phyloP scores from a whole-genome alignment of 2,113 vertebrate genomes.

The Ciconia stormi region DNA sequence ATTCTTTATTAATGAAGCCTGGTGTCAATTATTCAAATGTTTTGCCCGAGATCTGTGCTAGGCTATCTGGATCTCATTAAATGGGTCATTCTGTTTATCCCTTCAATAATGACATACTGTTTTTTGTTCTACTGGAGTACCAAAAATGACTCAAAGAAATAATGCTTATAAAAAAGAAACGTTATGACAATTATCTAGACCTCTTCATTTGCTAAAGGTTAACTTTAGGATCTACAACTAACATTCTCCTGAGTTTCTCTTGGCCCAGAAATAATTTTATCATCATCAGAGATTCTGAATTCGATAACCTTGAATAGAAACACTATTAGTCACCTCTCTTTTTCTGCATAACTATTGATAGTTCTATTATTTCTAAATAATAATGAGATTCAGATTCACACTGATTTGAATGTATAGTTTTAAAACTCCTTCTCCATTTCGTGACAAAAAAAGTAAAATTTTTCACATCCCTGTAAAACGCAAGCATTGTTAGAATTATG shows the following conservation, averaged over 20 bases:
- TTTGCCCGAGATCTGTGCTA: background rate
- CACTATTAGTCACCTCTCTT: background rate
- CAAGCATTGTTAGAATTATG: background rate
- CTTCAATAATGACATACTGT: background rate
- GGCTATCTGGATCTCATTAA: background rate
- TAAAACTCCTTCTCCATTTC: background rate
- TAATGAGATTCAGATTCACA: background rate
- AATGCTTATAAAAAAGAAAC: background rate
- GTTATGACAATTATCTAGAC: background rate
- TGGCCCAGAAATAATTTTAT: background rate
- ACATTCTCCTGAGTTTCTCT: background rate
- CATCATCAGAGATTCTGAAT: background rate
- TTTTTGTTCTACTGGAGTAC: background rate
- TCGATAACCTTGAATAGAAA: background rate
- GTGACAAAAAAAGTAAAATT: background rate
- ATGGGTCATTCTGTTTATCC: background rate
- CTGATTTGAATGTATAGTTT: background rate
- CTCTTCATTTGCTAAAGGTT: background rate
- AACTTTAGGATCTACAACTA: background rate
- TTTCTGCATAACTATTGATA: background rate
- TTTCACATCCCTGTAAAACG: fast-evolving
- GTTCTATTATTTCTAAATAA: background rate
- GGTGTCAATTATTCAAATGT: background rate
- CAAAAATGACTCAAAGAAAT: background rate
- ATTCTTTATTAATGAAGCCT: background rate